A percentile compares a stretch with the other conserved stretches of the same genome.
Evolutionary conservation across 2,888 invertebrate species (phyloP).

Genomic region (Germaria angustata): DNA sequence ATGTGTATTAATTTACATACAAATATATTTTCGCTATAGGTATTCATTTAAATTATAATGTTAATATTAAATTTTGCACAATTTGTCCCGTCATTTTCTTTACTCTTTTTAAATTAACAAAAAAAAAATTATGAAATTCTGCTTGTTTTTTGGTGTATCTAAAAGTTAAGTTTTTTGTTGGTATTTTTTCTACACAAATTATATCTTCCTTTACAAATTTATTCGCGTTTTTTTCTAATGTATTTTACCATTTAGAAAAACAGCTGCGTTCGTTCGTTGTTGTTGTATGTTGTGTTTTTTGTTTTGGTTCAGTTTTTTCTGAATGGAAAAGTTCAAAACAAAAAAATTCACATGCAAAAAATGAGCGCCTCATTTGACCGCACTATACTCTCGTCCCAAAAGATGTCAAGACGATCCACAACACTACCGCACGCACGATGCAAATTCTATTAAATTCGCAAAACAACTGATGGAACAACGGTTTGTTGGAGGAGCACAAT

Average conservation of each 20-base stretch:
- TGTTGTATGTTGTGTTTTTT: conserved; percentile 61
- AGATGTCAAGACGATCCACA: not conserved
- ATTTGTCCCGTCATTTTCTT: conserved; percentile 33
- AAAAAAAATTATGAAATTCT: conserved; percentile 33
- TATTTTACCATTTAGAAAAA: conserved; percentile 66
- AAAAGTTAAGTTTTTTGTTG: conserved; percentile 49
- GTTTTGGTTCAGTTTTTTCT: conserved; percentile 67
- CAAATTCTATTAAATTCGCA: conserved; percentile 60
- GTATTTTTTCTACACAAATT: conserved; percentile 57
- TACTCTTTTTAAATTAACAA: conserved; percentile 21
- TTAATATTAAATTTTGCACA: conserved; percentile 48
- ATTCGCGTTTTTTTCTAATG: conserved; percentile 66
- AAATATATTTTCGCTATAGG: conserved; percentile 8
- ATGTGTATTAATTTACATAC: not conserved
- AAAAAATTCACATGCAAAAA: conserved; percentile 64
- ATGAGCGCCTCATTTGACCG: conserved; percentile 62
- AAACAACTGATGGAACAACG: conserved; percentile 57
- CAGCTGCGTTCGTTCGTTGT: conserved; percentile 61
- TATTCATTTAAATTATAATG: conserved; percentile 35
- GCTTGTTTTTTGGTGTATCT: conserved; percentile 62
- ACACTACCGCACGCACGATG: conserved; percentile 36
- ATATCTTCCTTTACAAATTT: conserved; percentile 61
- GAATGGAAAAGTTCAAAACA: conserved; percentile 67
- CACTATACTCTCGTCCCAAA: conserved; percentile 38
- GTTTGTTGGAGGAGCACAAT: conserved; percentile 50